Evolutionary conservation across 2,797 vertebrate genomes (phyloP), one percentile per base, ranked within the genome.

Genomic region (Lithobates sylvaticus): DNA sequence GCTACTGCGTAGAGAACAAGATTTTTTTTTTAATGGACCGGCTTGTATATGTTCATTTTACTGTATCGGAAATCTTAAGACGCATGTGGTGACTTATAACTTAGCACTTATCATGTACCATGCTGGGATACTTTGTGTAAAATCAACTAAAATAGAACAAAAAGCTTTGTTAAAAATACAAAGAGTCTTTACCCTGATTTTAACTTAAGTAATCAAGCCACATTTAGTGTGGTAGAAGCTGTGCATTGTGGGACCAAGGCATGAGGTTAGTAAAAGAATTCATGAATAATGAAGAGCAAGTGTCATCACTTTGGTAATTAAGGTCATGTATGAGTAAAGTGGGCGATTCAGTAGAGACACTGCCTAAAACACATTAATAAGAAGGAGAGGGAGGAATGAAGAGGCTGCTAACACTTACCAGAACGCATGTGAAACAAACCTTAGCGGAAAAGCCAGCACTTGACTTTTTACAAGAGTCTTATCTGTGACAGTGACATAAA

Each of bases 271-370:
- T 76, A 76, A 84, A 42, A 70, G 54, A 76, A 39, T 74, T 74
- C 72, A 69, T 84, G 68, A 69, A 84, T 77, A 77, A 76, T 84
- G 67, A 77, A 84, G 82, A 69, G 44, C 29, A 77, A 69, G 72
- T 84, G 74, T 84, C 74, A 65, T 50, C 81, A 69, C 74, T 39
- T 34, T 70, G 73, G 67, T 77, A 84, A 77, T 84, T 77, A 77
- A 84, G 74, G 82, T 70, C 74, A 84, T 50, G 29, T 77, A 84
- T 67, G 74, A 84, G 54, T 58, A 77, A 69, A 70, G 74, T 76
- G 72, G 61, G 73, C 65, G 27, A 83, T 76, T 83, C 81, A 83
- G 64, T 42, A 15, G 72, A 83, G 58, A 73, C 27, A 61, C 12
- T 15, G 44, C 58, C 39, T 77, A 34, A 67, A 77, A 83, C 29